phyloP scores from a whole-genome alignment of 1,140 invertebrate genomes.

The Lepidostoma basale region DNA sequence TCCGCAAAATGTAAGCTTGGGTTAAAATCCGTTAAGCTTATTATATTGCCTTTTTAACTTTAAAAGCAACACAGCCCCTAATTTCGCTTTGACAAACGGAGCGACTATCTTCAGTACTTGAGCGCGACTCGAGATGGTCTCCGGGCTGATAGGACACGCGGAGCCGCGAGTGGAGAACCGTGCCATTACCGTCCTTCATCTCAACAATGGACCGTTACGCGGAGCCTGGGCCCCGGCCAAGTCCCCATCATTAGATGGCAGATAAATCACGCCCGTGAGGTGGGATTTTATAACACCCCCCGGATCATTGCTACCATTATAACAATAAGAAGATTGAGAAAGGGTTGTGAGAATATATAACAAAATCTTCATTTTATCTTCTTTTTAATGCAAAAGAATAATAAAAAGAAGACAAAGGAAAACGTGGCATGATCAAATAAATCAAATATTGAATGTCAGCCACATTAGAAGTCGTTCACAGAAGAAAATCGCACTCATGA shows the following conservation, averaged over 20 bases:
- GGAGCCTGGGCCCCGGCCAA: slow-evolving; percentile 12
- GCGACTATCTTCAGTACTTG: too few species aligned
- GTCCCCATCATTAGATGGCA: slow-evolving; percentile 34
- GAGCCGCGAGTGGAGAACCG: background rate
- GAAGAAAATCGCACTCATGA: too few species aligned
- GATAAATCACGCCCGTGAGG: slow-evolving; percentile 34
- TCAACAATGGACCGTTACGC: slow-evolving; percentile 34
- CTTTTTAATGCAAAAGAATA: too few species aligned
- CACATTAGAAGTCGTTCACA: too few species aligned
- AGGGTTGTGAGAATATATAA: slow-evolving; percentile 16
- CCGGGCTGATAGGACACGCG: slow-evolving; percentile 27
- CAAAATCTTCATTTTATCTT: too few species aligned
- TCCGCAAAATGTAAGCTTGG: too few species aligned
- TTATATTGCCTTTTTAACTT: too few species aligned
- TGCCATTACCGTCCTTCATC: slow-evolving; percentile 42
- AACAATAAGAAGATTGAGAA: slow-evolving; percentile 15
- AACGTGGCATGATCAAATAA: too few species aligned
- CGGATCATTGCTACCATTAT: background rate
- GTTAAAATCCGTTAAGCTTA: too few species aligned
- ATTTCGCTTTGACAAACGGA: background rate
- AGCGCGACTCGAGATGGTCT: background rate
- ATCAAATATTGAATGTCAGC: too few species aligned
- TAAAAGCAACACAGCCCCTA: background rate
- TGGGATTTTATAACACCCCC: background rate
- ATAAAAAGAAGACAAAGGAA: too few species aligned